A percentile compares a stretch with the other conserved stretches of the same genome.
phyloP scores from a whole-genome alignment of 1,140 invertebrate genomes.

The Drosophila pseudoananassae region DNA sequence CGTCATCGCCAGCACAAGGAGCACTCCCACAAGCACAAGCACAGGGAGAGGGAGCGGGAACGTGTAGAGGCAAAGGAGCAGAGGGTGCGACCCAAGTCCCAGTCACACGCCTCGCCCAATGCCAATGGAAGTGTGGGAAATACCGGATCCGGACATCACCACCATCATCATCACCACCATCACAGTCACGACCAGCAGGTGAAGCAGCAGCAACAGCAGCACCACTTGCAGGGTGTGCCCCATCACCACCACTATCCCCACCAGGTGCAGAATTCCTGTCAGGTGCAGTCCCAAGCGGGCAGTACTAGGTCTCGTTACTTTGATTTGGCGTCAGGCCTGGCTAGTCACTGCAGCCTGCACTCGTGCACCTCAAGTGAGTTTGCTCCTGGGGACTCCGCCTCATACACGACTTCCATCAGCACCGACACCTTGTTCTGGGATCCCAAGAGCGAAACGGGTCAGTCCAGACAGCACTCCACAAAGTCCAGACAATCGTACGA shows the following conservation, averaged over 20 bases:
- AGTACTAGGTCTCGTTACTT: constrained; percentile 84
- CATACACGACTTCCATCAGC: constrained; percentile 92
- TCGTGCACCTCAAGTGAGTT: constrained; percentile 91
- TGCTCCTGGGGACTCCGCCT: constrained; percentile 88
- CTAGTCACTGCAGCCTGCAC: constrained; percentile 91
- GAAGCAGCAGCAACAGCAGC: constrained; percentile 26
- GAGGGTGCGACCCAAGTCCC: constrained; percentile 82
- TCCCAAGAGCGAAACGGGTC: constrained; percentile 84
- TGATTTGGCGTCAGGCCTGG: constrained; percentile 87
- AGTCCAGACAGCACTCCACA: constrained; percentile 81
- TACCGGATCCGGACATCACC: constrained; percentile 29
- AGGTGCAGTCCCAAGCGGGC: constrained; percentile 57
- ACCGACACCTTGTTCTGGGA: constrained; percentile 94
- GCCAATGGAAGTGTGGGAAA: constrained; percentile 16
- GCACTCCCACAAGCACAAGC: constrained; percentile 86
- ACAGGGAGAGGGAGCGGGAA: constrained; percentile 79
- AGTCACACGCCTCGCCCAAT: constrained; percentile 83
- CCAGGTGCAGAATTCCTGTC: constrained; percentile 37
- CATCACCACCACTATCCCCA: constrained; percentile 52
- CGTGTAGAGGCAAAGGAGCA: constrained; percentile 67
- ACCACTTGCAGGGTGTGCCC: constrained; percentile 39
- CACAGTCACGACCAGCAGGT: constrained; percentile 42
- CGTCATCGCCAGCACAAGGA: constrained; percentile 87
- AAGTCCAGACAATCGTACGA: constrained; percentile 83
- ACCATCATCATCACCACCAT: constrained; percentile 62